These are phyloP conservation scores for Drosophila ohnishii DNA, from an alignment of 1,140 invertebrate species.

Conservation along the genomic window DNA sequence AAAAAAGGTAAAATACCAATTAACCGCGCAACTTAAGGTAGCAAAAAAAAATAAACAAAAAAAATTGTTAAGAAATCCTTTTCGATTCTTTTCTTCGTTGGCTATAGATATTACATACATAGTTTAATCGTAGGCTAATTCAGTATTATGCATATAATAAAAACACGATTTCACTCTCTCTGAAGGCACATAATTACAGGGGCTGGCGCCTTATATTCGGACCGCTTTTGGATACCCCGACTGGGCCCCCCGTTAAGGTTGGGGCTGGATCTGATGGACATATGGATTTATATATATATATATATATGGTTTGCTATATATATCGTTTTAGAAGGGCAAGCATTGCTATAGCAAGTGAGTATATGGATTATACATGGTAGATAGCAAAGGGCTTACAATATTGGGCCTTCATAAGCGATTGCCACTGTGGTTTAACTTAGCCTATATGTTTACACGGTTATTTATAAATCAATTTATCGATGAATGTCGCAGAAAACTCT, in stretches of 20 bases:
- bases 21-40: slow-evolving; percentile 71
- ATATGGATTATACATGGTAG: slow-evolving; percentile 26
- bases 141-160: slow-evolving; percentile 45
- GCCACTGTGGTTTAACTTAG: slow-evolving; percentile 15
- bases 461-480: background rate
- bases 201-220: slow-evolving; percentile 35
- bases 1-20: slow-evolving; percentile 53
- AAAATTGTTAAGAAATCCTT: slow-evolving; percentile 7
- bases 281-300: slow-evolving; percentile 4
- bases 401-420: slow-evolving; percentile 6
- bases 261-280: slow-evolving; percentile 22
- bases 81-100: slow-evolving; percentile 41
- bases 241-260: slow-evolving; percentile 18
- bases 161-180: slow-evolving; percentile 49
- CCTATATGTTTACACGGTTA: slow-evolving; percentile 19
- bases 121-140: slow-evolving; percentile 30
- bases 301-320: background rate
- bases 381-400: slow-evolving; percentile 24
- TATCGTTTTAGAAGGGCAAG: slow-evolving; percentile 20
- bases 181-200: slow-evolving; percentile 78
- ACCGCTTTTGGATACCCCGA: slow-evolving; percentile 25
- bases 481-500: slow-evolving; percentile 6
- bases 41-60: slow-evolving; percentile 45
- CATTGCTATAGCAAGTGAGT: slow-evolving; percentile 27
- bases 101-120: slow-evolving; percentile 27